Evolutionary conservation across 1,140 invertebrate species (phyloP).

Genomic region (Batillaria attramentaria): DNA sequence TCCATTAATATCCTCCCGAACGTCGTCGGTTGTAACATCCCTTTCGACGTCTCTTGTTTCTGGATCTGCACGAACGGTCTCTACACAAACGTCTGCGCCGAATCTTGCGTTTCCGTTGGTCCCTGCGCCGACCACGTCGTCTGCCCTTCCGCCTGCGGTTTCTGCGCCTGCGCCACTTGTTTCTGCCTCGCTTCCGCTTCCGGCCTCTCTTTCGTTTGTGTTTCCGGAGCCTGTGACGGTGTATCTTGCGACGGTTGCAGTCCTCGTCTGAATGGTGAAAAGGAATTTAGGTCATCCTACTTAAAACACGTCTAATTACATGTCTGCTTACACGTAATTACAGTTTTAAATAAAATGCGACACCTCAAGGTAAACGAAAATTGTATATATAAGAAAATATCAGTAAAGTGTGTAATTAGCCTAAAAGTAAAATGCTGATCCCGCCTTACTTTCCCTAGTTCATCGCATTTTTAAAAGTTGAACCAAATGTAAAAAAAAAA

Average conservation of each 20-base stretch:
- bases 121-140: neutral
- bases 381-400: too few relatives aligned
- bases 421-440: too few relatives aligned
- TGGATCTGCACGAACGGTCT: slow-evolving; percentile 15
- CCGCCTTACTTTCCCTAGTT: too few relatives aligned
- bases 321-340: too few relatives aligned
- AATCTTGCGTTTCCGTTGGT: slow-evolving; percentile 9
- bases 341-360: too few relatives aligned
- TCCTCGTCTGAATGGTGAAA: slow-evolving; percentile 23
- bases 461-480: too few relatives aligned
- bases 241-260: slow-evolving; percentile 29
- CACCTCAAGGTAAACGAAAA: too few relatives aligned
- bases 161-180: slow-evolving; percentile 21
- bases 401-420: too few relatives aligned
- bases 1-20: neutral
- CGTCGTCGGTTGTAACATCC: neutral
- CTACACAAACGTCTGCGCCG: slow-evolving; percentile 22
- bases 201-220: slow-evolving; percentile 21
- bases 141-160: neutral
- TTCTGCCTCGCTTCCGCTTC: slow-evolving; percentile 28
- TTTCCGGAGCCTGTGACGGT: slow-evolving; percentile 30
- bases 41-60: neutral
- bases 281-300: too few relatives aligned
- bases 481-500: too few relatives aligned
- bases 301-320: too few relatives aligned